Base-by-base conservation (phyloP, 2,797 vertebrate species). In the Helostoma temminkii region DNA sequence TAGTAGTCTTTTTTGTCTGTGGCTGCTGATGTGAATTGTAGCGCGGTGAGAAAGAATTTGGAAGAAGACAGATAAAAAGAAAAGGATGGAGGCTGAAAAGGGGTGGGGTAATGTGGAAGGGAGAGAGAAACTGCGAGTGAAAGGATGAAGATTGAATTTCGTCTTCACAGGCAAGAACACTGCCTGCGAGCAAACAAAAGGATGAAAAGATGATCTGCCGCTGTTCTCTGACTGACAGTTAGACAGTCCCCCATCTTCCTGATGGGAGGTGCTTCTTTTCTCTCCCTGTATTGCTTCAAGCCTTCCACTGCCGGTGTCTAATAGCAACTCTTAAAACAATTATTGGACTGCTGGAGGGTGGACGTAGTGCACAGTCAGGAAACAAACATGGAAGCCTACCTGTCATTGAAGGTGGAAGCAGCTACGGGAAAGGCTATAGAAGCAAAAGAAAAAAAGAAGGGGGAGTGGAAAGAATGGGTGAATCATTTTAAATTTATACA, bases 101-200 rank as follows among this genome's bases (percentile, higher is more conserved):
- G 47, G 82, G 64, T 5, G 64, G 69, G 60, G 42, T 55, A 34
- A 66, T 66, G 59, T 58, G 53, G 64, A 77, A 55, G 55, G 52
- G 25, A 48, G 46, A 74, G 60, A 53, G 72, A 77, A 78, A 36
- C 47, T 45, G 25, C 54, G 74, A 83, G 82, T 80, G 83, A 87
- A 88, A 85, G 72, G 82, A 81, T 80, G 67, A 28, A 88, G 85
- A 91, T 92, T 91, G 84, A 81, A 92, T 93, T 92, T 84, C 73
- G 7, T 82, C 85, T 80, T 80, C 77, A 67, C 57, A 42, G 78
- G 41, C 41, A 18, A 77, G 74, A 80, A 82, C 79, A 61, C 53
- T 43, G 82, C 78, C 86, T 79, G 66, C 2, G 32, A 83, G 79
- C 83, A 87, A 85, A 88, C 76, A 87, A 82, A 83, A 69, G 78